Percentiles rank a stretch among this genome's conserved stretches.
Conservation (phyloP, 2,888 invertebrate species). For the Anticlea derivata region DNA sequence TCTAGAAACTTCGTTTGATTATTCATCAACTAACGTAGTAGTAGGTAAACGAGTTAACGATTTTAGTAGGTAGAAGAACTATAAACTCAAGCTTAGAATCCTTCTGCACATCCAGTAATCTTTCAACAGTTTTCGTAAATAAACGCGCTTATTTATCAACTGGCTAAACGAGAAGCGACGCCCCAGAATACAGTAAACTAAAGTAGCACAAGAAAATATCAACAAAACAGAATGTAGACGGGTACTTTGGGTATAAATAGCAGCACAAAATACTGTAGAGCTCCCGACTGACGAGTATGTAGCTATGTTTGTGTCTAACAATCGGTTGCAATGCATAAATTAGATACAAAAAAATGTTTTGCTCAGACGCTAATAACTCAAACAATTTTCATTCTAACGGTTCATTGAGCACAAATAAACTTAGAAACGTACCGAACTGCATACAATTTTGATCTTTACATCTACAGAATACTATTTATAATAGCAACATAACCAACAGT, state of each 20-base stretch:
- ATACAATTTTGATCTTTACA: conserved; percentile 39
- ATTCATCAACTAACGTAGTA: too few relatives aligned
- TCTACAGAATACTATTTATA: conserved; percentile 37
- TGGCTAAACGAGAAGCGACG: conserved; percentile 18
- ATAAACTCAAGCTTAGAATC: conserved; percentile 4
- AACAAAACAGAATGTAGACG: conserved; percentile 21
- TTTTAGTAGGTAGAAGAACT: not conserved
- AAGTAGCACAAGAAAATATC: conserved; percentile 29
- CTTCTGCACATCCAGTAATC: conserved; percentile 9
- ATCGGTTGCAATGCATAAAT: conserved; percentile 24
- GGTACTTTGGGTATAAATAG: conserved; percentile 24
- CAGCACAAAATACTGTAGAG: conserved; percentile 15
- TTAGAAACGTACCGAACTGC: conserved; percentile 39
- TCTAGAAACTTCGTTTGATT: too few relatives aligned
- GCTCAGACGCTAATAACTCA: conserved; percentile 39
- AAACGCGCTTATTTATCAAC: conserved; percentile 23
- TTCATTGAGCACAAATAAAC: conserved; percentile 49
- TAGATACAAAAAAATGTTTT: conserved; percentile 23
- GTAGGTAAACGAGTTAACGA: too few relatives aligned
- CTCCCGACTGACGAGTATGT: conserved; percentile 9
- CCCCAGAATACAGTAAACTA: conserved; percentile 24
- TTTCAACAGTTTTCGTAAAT: conserved; percentile 21
- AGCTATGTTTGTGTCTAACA: conserved; percentile 19
- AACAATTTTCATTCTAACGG: conserved; percentile 55
- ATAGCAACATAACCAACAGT: conserved; percentile 37